These are phyloP conservation scores for Collichthys lucidus DNA, from an alignment of 2,113 vertebrate species.

Conservation along the genomic window DNA sequence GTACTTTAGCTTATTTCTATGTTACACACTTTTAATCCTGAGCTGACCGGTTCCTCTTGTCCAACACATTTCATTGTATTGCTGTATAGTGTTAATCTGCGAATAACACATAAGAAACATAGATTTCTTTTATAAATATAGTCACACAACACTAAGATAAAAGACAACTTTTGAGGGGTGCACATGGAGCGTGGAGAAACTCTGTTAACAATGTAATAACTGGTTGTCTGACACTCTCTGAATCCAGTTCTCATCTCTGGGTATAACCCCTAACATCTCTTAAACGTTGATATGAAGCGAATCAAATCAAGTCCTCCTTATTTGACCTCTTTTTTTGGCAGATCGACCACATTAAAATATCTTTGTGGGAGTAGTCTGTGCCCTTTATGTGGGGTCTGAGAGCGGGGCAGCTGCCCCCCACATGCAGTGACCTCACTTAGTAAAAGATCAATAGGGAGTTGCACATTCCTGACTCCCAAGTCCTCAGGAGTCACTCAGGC, in stretches of 20 bases:
- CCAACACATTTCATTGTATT: too few species aligned
- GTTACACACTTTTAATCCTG: too few species aligned
- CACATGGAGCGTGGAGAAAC: neutral
- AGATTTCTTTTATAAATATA: neutral
- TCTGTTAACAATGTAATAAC: constrained; percentile 17
- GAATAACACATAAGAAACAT: too few species aligned
- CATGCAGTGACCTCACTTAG: constrained; percentile 76
- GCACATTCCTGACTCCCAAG: constrained; percentile 72
- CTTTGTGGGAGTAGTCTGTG: constrained; percentile 32
- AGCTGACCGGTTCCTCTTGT: too few species aligned
- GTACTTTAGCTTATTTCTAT: too few species aligned
- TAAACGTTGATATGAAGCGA: neutral
- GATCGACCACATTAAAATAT: constrained; percentile 57
- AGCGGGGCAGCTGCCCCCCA: constrained; percentile 62
- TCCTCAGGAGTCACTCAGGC: constrained; percentile 67
- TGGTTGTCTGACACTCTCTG: neutral
- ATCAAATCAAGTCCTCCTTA: constrained; percentile 20
- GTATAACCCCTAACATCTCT: neutral
- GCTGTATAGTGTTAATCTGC: too few species aligned
- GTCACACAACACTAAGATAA: constrained; percentile 25
- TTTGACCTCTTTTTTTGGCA: constrained; percentile 30
- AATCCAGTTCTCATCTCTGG: constrained; percentile 10
- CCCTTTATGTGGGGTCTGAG: constrained; percentile 62
- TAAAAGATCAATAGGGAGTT: constrained; percentile 74
- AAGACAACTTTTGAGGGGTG: constrained; percentile 23